Evolutionary conservation across 2,888 invertebrate species (phyloP), one percentile per base, ranked within the genome.

Genomic region (Sabatieria punctata): DNA sequence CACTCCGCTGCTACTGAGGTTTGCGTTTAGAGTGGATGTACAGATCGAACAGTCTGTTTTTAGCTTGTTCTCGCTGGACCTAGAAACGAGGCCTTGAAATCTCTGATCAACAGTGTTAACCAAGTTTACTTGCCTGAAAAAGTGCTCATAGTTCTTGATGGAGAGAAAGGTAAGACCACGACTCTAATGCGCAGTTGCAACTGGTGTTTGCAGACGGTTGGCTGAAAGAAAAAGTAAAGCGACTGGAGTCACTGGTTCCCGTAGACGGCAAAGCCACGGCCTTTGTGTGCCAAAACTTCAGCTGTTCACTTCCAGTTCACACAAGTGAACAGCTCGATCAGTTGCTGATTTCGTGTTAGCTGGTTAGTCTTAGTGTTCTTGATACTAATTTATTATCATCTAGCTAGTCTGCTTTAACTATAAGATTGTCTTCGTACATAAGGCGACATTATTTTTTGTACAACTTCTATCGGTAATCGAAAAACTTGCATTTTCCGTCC

Each of bases 241-340:
- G 43, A n/a, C 25, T 43, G 18, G 24, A 11, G 8, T 11, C 11
- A n/a, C 47, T 60, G 57, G 69, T 72, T 42, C 69, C 73, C 3
- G 65, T 74, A 1, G 73, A 75, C 24, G 78, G 76, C 23, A 74
- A 73, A 45, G 76, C 81, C 0, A 76, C 79, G 0, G 82, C 79
- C 22, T 82, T 79, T 64, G 79, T 83, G n/a, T 84, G 84, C 63
- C 74, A 78, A 4, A 77, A 80, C 56, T 78, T 76, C 64, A 72
- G 78, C 1, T 84, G 83, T 65, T 77, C 78, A 4, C 68, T 82
- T 45, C 83, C 83, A 2, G 78, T 82, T 41, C 78, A 77, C 0
- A 75, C 77, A 45, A 75, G 77, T 0, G 72, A 74, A 18, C 75
- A 78, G 46, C 71, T 82, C n/a, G n/a, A n/a, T n/a, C n/a, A n/a